Evolutionary conservation across 2,113 vertebrate species (phyloP).

Genomic region (Syngnathoides biaculeatus): DNA sequence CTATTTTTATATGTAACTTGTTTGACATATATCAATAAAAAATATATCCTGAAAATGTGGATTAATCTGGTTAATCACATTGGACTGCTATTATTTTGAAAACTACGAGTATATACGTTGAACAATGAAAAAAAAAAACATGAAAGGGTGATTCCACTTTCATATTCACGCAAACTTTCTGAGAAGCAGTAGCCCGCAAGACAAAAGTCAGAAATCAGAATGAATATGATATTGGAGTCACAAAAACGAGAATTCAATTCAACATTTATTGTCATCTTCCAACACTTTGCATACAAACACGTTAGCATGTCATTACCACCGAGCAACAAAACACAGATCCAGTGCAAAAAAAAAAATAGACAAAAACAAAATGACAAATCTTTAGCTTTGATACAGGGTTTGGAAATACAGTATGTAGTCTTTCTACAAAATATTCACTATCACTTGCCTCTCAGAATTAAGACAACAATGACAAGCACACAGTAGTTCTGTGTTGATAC

Average conservation of each 20-base stretch:
- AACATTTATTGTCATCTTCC: conserved; percentile 52
- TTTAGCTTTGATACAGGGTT: background rate
- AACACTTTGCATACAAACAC: conserved; percentile 43
- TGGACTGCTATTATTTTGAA: no score
- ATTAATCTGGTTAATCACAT: no score
- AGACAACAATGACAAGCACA: background rate
- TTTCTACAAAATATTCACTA: background rate
- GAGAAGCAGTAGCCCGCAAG: background rate
- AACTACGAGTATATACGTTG: no score
- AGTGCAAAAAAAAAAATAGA: conserved; percentile 57
- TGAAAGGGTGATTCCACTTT: background rate
- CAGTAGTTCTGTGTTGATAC: background rate
- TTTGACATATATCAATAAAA: no score
- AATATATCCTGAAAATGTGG: no score
- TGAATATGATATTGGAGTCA: background rate
- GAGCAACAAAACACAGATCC: conserved; percentile 46
- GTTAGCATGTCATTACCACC: conserved; percentile 29
- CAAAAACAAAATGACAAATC: conserved; percentile 15
- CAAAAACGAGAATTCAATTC: conserved; percentile 19
- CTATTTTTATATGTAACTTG: no score
- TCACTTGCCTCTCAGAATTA: background rate
- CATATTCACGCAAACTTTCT: background rate
- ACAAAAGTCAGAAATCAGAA: background rate
- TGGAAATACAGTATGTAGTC: background rate
- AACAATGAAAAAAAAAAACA: no score